Evolutionary conservation across 2,113 vertebrate species (phyloP).

Genomic region (Tachysurus fulvidraco): DNA sequence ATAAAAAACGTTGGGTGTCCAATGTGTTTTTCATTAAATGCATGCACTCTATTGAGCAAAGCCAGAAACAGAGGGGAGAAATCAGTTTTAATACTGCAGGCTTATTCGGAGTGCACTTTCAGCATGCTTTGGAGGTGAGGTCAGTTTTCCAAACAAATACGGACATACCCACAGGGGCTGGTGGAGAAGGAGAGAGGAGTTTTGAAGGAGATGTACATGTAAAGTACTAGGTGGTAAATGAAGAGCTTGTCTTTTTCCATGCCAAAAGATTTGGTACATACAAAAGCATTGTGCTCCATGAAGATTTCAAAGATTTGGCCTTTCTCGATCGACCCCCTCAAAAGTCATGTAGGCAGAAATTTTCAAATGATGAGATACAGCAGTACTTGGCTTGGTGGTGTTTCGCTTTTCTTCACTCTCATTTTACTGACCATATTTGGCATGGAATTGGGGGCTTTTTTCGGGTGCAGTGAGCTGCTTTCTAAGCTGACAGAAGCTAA

Average conservation of each 20-base stretch:
- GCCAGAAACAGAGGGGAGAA: slow-evolving; percentile 47
- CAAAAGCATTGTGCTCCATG: slow-evolving; percentile 29
- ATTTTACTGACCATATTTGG: slow-evolving; percentile 53
- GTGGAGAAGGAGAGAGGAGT: slow-evolving; percentile 9
- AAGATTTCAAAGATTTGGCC: slow-evolving; percentile 42
- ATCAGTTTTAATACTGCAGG: slow-evolving; percentile 45
- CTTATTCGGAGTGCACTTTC: slow-evolving; percentile 52
- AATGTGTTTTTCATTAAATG: slow-evolving; percentile 56
- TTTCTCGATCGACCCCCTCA: slow-evolving; percentile 17
- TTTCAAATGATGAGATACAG: slow-evolving; percentile 43
- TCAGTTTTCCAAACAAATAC: slow-evolving; percentile 60
- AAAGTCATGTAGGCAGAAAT: slow-evolving; percentile 37
- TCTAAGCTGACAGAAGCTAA: neutral
- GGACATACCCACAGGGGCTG: slow-evolving; percentile 46
- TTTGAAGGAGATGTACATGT: slow-evolving; percentile 47
- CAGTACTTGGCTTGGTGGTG: slow-evolving; percentile 5
- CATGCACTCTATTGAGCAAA: slow-evolving; percentile 38
- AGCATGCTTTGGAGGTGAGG: slow-evolving; percentile 60
- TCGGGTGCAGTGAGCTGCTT: slow-evolving; percentile 27
- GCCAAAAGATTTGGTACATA: slow-evolving; percentile 30
- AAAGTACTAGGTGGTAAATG: slow-evolving; percentile 43
- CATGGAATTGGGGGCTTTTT: slow-evolving; percentile 19
- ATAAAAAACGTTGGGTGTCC: slow-evolving; percentile 48
- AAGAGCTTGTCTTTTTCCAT: slow-evolving; percentile 4
- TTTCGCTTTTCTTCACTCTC: slow-evolving; percentile 2